Percentiles rank a stretch among this genome's conserved stretches.
Conservation (phyloP, 1,140 invertebrate genomes). For the Drosophila funebris region DNA sequence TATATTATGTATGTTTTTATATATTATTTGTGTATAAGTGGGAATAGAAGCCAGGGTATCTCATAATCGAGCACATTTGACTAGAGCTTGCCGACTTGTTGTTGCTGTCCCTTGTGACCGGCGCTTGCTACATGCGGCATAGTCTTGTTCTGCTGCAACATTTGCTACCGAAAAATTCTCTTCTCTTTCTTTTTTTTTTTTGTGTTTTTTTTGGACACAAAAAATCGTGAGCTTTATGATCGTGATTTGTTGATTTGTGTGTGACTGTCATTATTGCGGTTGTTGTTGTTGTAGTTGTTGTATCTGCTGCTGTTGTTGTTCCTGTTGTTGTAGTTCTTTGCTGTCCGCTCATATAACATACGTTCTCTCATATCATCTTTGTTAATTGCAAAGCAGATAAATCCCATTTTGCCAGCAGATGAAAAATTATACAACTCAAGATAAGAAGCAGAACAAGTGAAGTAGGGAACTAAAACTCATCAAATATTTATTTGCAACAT, state of each 20-base stretch:
- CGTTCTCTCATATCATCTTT: constrained; percentile 63
- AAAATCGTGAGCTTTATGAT: constrained; percentile 73
- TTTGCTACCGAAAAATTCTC: constrained; percentile 4
- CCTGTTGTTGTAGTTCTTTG: not conserved
- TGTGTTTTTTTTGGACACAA: constrained; percentile 27
- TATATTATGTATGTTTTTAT: too few species aligned
- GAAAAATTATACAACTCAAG: constrained; percentile 20
- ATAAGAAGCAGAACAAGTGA: not conserved
- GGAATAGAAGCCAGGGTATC: not conserved
- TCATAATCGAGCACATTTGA: not conserved
- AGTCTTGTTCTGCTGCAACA: constrained; percentile 21
- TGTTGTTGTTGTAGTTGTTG: constrained; percentile 20
- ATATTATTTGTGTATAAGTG: too few species aligned
- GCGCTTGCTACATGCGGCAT: constrained; percentile 19
- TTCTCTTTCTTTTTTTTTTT: constrained; percentile 4
- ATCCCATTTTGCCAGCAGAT: constrained; percentile 43
- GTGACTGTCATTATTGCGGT: constrained; percentile 68
- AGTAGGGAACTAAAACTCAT: constrained; percentile 4
- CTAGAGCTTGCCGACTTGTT: not conserved
- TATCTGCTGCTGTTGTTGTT: not conserved
- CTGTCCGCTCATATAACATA: constrained; percentile 3
- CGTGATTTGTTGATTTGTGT: constrained; percentile 77
- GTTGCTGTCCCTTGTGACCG: not conserved
- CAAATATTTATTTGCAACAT: constrained; percentile 77
- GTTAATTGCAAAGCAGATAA: constrained; percentile 58